A percentile compares a stretch with the other conserved stretches of the same genome.
Evolutionary conservation across 2,113 vertebrate genomes (phyloP).

Genomic region (Nestor notabilis): DNA sequence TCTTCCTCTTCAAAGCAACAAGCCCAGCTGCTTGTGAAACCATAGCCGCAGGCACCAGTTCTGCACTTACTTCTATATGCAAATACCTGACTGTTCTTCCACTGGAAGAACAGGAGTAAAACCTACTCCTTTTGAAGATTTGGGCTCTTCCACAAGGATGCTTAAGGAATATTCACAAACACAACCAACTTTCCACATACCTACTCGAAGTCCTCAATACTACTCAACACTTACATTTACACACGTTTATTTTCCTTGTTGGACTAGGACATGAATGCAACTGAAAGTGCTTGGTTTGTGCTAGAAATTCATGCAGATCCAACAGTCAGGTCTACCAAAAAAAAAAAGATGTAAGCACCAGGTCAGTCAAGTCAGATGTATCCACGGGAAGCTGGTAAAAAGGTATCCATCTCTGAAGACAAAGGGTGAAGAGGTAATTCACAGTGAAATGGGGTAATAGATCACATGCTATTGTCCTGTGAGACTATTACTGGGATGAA

Average conservation of each 20-base stretch:
- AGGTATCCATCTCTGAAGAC: not conserved
- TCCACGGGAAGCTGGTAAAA: not conserved
- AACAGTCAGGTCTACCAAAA: not conserved
- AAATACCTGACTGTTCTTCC: not conserved
- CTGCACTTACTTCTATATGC: not conserved
- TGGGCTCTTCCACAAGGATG: not conserved
- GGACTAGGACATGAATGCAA: not conserved
- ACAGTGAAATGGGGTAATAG: not conserved
- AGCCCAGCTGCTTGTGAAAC: not conserved
- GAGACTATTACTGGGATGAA: not conserved
- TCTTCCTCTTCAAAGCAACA: not conserved
- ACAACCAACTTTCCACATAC: not conserved
- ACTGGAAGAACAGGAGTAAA: not conserved
- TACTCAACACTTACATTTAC: not conserved
- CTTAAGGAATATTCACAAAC: not conserved
- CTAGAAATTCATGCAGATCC: not conserved
- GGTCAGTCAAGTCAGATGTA: not conserved
- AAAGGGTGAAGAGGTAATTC: slow-evolving; percentile 15
- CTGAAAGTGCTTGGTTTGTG: not conserved
- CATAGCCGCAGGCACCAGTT: not conserved
- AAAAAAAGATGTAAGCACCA: not conserved
- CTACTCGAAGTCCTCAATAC: not conserved
- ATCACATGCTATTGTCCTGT: slow-evolving; percentile 18
- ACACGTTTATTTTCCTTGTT: fast-evolving
- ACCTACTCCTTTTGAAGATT: not conserved